Percentiles rank a stretch among this genome's conserved stretches.
phyloP scores from a whole-genome alignment of 2,888 invertebrate species.

The Congeria kusceri region DNA sequence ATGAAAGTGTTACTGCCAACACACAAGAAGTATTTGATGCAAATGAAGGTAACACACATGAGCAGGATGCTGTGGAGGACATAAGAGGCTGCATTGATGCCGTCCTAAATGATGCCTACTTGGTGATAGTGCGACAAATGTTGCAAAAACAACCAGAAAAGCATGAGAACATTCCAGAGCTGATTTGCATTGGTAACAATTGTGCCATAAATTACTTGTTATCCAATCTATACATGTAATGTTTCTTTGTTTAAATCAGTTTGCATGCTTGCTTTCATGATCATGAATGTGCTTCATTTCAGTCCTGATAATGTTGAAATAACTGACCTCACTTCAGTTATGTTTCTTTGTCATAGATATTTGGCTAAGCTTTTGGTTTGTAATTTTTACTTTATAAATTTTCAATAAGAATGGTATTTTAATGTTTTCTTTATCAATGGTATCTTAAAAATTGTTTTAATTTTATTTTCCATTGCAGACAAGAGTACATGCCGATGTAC shows the following conservation, averaged over 20 bases:
- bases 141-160: constrained; percentile 73
- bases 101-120: constrained; percentile 36
- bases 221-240: not conserved
- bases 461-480: constrained; percentile 40
- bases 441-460: no score
- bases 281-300: not conserved
- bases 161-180: constrained; percentile 67
- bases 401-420: no score
- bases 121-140: constrained; percentile 70
- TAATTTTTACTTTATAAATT: no score
- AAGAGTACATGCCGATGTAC: constrained; percentile 42
- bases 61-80: not conserved
- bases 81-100: constrained; percentile 35
- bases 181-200: constrained; percentile 70
- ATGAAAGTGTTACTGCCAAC: no score
- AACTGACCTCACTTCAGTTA: no score
- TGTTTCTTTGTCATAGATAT: no score
- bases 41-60: not conserved
- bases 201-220: not conserved
- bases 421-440: no score
- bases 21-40: not conserved
- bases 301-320: no score
- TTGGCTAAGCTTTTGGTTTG: no score
- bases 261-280: no score
- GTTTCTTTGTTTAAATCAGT: no score